A percentile compares a stretch with the other conserved stretches of the same genome.
Conservation (phyloP, 2,113 vertebrate species). For the Ondatra zibethicus region DNA sequence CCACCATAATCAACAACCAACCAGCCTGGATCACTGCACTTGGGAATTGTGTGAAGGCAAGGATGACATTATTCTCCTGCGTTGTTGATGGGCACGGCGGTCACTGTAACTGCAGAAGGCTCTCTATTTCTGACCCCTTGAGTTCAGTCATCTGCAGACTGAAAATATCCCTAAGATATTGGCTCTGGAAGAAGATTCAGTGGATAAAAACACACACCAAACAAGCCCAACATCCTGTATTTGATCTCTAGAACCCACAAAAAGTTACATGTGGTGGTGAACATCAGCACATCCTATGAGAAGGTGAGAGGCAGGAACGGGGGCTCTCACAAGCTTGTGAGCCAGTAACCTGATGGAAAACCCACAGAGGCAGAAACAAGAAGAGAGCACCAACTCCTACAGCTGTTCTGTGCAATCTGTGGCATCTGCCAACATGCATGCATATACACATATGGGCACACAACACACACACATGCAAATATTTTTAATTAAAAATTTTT, state of each 20-base stretch:
- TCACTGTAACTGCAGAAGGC: rapidly evolving
- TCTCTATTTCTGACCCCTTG: not conserved
- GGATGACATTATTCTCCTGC: rapidly evolving
- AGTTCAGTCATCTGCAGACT: not conserved
- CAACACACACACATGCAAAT: not conserved
- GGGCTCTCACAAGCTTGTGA: not conserved
- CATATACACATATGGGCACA: not conserved
- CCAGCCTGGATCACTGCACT: too few species aligned
- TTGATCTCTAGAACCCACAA: not conserved
- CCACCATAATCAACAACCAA: not conserved
- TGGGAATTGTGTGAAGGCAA: not conserved
- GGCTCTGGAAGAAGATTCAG: not conserved
- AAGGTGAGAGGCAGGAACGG: too few species aligned
- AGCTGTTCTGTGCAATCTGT: not conserved
- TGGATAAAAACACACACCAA: not conserved
- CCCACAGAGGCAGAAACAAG: not conserved
- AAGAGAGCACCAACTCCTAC: not conserved
- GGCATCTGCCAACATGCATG: not conserved
- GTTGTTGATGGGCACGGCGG: rapidly evolving
- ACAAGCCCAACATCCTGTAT: too few species aligned
- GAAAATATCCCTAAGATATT: not conserved
- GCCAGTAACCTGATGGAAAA: not conserved
- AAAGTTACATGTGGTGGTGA: not conserved
- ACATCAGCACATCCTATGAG: too few species aligned
- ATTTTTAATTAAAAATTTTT: not conserved